Conservation (phyloP, 2,797 vertebrate genomes). For the Adelosebastes latens region DNA sequence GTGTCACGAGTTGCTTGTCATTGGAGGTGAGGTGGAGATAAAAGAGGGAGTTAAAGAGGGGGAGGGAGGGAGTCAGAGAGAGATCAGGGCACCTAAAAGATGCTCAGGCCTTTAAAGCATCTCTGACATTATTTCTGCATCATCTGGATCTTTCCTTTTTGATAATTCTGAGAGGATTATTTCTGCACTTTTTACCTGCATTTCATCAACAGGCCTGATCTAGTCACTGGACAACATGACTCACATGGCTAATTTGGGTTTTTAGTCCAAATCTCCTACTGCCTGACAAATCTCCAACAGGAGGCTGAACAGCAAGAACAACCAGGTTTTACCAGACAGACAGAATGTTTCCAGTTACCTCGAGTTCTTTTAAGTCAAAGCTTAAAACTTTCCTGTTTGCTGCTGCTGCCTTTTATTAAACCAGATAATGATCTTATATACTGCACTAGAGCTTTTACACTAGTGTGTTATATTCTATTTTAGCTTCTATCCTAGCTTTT, state of each 20-base stretch:
- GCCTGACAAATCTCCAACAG: slow-evolving; percentile 1
- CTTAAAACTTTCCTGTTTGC: no score
- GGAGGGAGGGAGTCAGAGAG: not conserved
- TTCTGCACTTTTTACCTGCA: not conserved
- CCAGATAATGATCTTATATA: no score
- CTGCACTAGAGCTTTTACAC: no score
- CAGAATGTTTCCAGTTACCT: no score
- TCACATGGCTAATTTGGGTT: not conserved
- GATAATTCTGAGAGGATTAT: not conserved
- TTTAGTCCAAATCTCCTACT: slow-evolving; percentile 3
- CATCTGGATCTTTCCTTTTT: not conserved
- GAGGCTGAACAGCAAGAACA: slow-evolving; percentile 17
- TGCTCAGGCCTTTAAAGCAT: not conserved
- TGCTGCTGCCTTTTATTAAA: no score
- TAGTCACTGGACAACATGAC: not conserved
- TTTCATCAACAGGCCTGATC: not conserved
- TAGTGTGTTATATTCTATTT: no score
- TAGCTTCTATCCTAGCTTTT: no score
- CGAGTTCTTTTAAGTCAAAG: no score
- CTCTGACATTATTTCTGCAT: not conserved
- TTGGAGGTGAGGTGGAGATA: slow-evolving; percentile 21
- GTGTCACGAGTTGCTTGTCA: slow-evolving; percentile 37
- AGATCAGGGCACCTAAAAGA: not conserved
- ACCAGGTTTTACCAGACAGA: not conserved
- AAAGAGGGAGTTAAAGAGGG: slow-evolving; percentile 6